phyloP scores from a whole-genome alignment of 2,113 vertebrate species.

The Condylura cristata region DNA sequence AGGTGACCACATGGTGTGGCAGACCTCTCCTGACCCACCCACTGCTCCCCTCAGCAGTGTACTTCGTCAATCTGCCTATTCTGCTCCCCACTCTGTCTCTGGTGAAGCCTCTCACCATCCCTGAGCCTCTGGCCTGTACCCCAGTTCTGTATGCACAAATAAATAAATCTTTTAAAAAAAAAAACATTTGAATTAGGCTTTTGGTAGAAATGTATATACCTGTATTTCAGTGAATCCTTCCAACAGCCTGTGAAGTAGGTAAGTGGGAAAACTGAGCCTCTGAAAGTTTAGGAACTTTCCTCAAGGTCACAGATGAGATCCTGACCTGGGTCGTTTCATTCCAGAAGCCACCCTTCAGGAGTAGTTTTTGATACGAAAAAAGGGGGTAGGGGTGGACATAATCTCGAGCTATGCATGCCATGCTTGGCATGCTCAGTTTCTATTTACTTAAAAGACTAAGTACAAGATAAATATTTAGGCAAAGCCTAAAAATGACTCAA shows the following conservation, averaged over 20 bases:
- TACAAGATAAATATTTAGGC: constrained; percentile 50
- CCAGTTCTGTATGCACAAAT: too few species aligned
- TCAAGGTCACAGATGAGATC: background rate
- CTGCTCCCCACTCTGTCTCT: too few species aligned
- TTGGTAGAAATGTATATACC: background rate
- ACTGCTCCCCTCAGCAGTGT: too few species aligned
- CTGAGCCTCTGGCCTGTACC: too few species aligned
- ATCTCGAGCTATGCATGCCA: background rate
- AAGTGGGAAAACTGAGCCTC: background rate
- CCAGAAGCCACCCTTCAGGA: background rate
- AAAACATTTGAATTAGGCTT: background rate
- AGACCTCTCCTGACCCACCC: too few species aligned
- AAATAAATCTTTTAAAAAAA: too few species aligned
- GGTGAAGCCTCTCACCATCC: too few species aligned
- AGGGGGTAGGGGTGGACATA: background rate
- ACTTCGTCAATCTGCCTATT: too few species aligned
- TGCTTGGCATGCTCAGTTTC: background rate
- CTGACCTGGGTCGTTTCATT: background rate
- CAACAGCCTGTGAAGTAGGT: background rate
- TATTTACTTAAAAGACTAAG: constrained; percentile 38
- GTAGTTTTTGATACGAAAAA: background rate
- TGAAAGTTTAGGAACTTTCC: background rate
- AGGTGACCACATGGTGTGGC: too few species aligned
- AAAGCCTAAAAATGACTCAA: background rate
- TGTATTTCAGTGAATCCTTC: background rate